Evolutionary conservation across 2,113 vertebrate species (phyloP).

Genomic region (Dipodomys ordii): DNA sequence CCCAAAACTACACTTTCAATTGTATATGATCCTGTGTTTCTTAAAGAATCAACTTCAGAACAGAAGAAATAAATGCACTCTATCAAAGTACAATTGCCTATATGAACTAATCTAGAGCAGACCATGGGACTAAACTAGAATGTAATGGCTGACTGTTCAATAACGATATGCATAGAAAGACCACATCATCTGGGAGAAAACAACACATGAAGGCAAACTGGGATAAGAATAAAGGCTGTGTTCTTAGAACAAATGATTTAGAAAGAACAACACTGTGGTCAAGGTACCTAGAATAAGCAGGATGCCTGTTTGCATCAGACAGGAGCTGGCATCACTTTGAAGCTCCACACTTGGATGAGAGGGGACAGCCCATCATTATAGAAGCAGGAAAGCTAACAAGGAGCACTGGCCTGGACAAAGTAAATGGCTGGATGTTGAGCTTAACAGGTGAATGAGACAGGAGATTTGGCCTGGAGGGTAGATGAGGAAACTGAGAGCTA

Average conservation of each 20-base stretch:
- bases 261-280: not conserved
- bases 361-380: not conserved
- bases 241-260: not conserved
- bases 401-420: not conserved
- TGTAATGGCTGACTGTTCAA: not conserved
- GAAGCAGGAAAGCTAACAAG: not conserved
- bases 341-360: not conserved
- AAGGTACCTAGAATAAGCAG: not conserved
- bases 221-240: not conserved
- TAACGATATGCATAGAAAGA: not conserved
- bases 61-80: not conserved
- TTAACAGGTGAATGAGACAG: not conserved
- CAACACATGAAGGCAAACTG: not conserved
- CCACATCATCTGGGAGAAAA: not conserved
- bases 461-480: not conserved
- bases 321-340: not conserved
- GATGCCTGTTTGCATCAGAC: not conserved
- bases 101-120: not conserved
- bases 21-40: not conserved
- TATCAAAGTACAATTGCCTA: not conserved
- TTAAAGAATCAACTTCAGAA: constrained; percentile 31
- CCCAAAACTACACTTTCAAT: constrained; percentile 10
- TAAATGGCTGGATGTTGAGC: not conserved
- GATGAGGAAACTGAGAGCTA: not conserved
- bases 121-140: not conserved